These are phyloP conservation scores for Ginglymostoma cirratum DNA, from an alignment of 2,113 vertebrate genomes.

Conservation along the genomic window DNA sequence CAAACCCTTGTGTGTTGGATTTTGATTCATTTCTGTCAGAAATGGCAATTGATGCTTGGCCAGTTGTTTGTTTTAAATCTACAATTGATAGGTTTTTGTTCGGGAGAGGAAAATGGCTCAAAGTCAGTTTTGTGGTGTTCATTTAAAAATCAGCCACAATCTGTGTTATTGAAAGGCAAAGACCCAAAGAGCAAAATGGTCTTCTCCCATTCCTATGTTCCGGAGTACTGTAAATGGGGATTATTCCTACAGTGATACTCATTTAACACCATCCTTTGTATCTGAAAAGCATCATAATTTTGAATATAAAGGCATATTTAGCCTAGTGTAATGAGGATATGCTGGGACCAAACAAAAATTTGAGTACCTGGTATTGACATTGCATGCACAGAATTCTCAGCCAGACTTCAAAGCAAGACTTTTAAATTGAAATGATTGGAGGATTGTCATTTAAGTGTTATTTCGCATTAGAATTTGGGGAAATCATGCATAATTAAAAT, in stretches of 20 bases:
- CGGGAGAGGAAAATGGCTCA: not conserved
- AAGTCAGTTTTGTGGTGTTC: not conserved
- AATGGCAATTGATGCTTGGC: not conserved
- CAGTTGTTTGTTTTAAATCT: not conserved
- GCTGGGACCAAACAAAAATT: no score
- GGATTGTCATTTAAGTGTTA: not conserved
- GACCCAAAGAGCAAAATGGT: not conserved
- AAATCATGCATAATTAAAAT: conserved; percentile 18
- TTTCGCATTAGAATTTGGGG: not conserved
- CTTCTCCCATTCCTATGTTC: not conserved
- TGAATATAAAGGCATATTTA: not conserved
- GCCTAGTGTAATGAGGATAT: not conserved
- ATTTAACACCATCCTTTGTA: not conserved
- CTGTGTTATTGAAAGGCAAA: not conserved
- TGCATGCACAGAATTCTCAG: not conserved
- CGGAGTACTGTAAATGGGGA: not conserved
- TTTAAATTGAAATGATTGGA: not conserved
- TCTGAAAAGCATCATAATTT: not conserved
- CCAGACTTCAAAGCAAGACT: not conserved
- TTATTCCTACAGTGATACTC: not conserved
- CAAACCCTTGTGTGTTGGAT: not conserved
- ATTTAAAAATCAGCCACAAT: not conserved
- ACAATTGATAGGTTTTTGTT: not conserved
- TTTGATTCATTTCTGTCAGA: not conserved
- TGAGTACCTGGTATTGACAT: not conserved